phyloP scores from a whole-genome alignment of 2,113 vertebrate species.

The Serilophus lunatus region DNA sequence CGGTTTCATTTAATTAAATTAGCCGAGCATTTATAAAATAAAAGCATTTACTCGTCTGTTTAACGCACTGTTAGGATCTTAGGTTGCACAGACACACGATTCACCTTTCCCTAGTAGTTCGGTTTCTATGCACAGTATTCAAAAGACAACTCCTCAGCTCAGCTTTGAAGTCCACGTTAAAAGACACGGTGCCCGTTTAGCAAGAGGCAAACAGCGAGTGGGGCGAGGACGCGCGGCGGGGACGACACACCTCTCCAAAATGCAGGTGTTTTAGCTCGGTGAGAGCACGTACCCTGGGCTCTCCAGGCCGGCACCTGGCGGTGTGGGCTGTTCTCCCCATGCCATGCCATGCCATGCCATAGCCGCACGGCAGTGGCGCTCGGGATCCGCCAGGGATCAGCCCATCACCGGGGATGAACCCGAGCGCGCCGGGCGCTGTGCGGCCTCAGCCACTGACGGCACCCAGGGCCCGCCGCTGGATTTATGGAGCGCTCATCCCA shows the following conservation, averaged over 20 bases:
- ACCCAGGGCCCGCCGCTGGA: background rate
- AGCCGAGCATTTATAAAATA: background rate
- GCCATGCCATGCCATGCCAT: background rate
- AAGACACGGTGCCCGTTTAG: background rate
- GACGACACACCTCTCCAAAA: background rate
- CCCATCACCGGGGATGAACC: background rate
- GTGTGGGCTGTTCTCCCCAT: background rate
- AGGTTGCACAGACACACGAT: background rate
- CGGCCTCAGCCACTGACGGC: background rate
- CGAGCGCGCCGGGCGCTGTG: background rate
- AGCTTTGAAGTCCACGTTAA: background rate
- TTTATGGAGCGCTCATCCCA: too few species aligned
- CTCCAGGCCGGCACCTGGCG: background rate
- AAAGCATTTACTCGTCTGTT: background rate
- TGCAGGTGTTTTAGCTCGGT: rapidly evolving
- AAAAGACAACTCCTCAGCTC: background rate
- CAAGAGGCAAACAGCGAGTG: background rate
- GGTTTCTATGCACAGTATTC: background rate
- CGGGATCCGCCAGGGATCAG: slow-evolving; percentile 1
- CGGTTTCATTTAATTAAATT: background rate
- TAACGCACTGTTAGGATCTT: background rate
- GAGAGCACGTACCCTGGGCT: background rate
- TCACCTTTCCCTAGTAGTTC: background rate
- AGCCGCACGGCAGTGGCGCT: background rate
- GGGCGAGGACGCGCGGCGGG: too few species aligned